Base-by-base conservation (phyloP, 2,888 invertebrate species). In the Atherix ibis region DNA sequence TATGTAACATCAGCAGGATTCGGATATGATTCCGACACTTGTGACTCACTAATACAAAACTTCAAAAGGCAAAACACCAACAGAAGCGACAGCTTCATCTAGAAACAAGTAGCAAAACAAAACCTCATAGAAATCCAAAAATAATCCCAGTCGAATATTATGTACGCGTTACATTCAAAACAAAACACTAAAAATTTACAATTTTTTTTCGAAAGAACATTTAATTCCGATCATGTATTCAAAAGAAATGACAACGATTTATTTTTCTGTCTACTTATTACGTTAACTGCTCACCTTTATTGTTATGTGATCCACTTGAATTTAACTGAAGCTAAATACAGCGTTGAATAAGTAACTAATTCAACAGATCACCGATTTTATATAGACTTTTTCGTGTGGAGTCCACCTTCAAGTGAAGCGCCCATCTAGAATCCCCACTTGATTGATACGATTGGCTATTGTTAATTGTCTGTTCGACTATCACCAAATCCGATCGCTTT, bases 1-100 rank as follows among this genome's bases (percentile, higher is more conserved):
- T 67, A 67, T 14, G 63, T 67, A 8, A 69, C 66, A 41, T 65
- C 68, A 4, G 68, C 69, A 5, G 69, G 67, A 54, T 62, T 67
- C n/a, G 64, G 61, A 50, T 64, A 54, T 28, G 53, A 49, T n/a
- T 64, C 53, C 14, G 39, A 32, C 4, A 41, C 41, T 16, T 16
- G 27, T 12, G 35, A 26, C 18, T 31, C 34, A 14, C 36, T 14
- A 15, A 25, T 15, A 46, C n/a, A n/a, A n/a, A 46, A 19, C 46
- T 42, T 27, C 48, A 44, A 19, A 10, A 28, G 10, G 1, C 16
- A 12, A 16, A 6, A 29, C 9, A 35, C 22, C 24, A 35, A 22
- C 12, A 28, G 13, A 5, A 35, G 30, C 17, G 24, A 25, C 24
- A 17, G 13, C 4, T 30, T 19, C 29, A 33, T 33, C 33, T 33